Percentiles rank a stretch among this genome's conserved stretches.
Evolutionary conservation across 2,888 invertebrate species (phyloP).

Genomic region (Apotomis turbidana): DNA sequence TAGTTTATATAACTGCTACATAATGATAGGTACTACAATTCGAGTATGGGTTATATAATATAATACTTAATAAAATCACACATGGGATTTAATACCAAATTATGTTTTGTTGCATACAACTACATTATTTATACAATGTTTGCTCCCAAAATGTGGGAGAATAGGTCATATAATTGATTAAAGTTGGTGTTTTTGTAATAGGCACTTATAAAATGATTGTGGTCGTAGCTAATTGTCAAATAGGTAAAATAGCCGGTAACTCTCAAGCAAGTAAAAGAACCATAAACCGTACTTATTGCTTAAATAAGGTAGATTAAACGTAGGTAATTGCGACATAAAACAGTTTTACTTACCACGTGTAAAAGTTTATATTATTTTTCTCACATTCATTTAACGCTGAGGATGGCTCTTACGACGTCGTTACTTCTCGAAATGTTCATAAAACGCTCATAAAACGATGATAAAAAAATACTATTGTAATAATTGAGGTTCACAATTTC

Average conservation of each 20-base stretch:
- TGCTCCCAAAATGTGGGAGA: too few relatives aligned
- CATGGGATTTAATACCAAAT: too few relatives aligned
- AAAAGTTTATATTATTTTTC: constrained; percentile 20
- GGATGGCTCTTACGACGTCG: not conserved
- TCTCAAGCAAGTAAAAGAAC: not conserved
- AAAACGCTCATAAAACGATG: constrained; percentile 31
- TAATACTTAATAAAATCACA: too few relatives aligned
- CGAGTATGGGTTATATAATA: too few relatives aligned
- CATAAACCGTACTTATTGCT: constrained; percentile 4
- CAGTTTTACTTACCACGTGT: constrained; percentile 19
- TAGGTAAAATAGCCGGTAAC: not conserved
- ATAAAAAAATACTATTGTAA: constrained; percentile 30
- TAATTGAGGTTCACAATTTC: constrained; percentile 26
- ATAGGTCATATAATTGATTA: too few relatives aligned
- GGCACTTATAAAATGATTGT: too few relatives aligned
- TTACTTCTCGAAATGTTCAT: constrained; percentile 22
- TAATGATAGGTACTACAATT: too few relatives aligned
- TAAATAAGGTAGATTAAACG: constrained; percentile 28
- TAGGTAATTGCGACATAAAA: constrained; percentile 30
- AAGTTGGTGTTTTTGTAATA: too few relatives aligned
- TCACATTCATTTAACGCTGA: constrained; percentile 11
- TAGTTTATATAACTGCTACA: too few relatives aligned
- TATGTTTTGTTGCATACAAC: too few relatives aligned
- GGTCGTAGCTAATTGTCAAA: not conserved
- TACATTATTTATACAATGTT: too few relatives aligned